Evolutionary conservation across 2,797 vertebrate genomes (phyloP).

Genomic region (Limosa lapponica): DNA sequence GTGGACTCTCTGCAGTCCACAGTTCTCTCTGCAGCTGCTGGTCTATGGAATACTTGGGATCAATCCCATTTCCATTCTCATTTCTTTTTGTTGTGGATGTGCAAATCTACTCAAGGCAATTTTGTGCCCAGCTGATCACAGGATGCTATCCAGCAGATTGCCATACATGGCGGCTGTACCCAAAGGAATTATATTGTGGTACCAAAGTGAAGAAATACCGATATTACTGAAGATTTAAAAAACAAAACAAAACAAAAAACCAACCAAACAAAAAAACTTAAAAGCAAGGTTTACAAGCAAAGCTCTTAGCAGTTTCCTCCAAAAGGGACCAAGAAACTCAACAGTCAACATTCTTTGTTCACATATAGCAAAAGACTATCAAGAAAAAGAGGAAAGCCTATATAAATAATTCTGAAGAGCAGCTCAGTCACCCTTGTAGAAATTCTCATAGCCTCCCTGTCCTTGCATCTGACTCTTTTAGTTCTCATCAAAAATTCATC

Average conservation of each 20-base stretch:
- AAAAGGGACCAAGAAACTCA: background rate
- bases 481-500: slow-evolving; percentile 40
- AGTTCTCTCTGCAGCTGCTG: slow-evolving; percentile 44
- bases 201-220: background rate
- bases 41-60: slow-evolving; percentile 10
- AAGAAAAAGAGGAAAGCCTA: background rate
- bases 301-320: background rate
- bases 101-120: background rate
- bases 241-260: background rate
- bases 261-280: background rate
- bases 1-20: slow-evolving; percentile 1
- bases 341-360: background rate
- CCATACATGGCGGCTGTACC: accelerated
- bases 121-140: background rate
- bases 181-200: background rate
- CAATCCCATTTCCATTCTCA: slow-evolving; percentile 17
- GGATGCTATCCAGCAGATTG: background rate
- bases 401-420: slow-evolving; percentile 1
- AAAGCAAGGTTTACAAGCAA: background rate
- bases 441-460: background rate
- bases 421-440: background rate
- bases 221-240: background rate
- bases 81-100: slow-evolving; percentile 1
- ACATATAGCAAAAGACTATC: background rate
- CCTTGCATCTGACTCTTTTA: background rate